Conservation (phyloP, 2,797 vertebrate genomes). For the Leptoclinus maculatus region DNA sequence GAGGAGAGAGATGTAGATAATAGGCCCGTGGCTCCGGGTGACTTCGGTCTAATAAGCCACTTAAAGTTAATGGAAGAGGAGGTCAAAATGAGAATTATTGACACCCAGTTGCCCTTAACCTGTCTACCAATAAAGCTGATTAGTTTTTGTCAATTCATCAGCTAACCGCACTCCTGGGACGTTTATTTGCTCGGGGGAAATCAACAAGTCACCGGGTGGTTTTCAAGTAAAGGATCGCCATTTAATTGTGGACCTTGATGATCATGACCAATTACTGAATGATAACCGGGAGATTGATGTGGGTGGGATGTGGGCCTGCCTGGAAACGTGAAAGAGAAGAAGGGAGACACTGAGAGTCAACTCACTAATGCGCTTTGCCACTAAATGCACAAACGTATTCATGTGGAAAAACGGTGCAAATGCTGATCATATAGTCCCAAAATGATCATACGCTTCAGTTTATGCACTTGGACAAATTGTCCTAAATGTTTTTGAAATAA, state of each 20-base stretch:
- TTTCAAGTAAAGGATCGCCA: slow-evolving; percentile 82
- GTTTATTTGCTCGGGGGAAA: slow-evolving; percentile 96
- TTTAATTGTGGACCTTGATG: slow-evolving; percentile 83
- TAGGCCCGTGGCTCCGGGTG: slow-evolving; percentile 67
- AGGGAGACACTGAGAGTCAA: neutral
- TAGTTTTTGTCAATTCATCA: slow-evolving; percentile 99
- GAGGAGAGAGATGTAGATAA: slow-evolving; percentile 61
- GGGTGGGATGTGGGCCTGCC: slow-evolving; percentile 35
- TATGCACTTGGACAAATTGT: neutral
- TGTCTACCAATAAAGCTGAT: slow-evolving; percentile 99
- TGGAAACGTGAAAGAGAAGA: neutral
- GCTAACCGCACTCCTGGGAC: slow-evolving; percentile 87
- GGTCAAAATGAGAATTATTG: slow-evolving; percentile 95
- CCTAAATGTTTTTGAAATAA: neutral
- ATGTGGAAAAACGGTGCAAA: neutral
- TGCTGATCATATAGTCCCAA: neutral
- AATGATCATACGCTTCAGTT: neutral
- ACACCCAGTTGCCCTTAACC: slow-evolving; percentile 96
- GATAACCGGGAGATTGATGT: slow-evolving; percentile 81
- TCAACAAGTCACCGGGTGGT: slow-evolving; percentile 93
- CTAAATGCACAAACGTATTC: neutral
- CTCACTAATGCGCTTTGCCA: neutral
- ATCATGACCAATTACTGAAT: slow-evolving; percentile 83
- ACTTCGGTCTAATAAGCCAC: slow-evolving; percentile 91
- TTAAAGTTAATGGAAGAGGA: slow-evolving; percentile 94